Percentiles rank a stretch among this genome's conserved stretches.
Conservation (phyloP, 53 echinoderm and acorn worm species). For the Paracentrotus lividus region DNA sequence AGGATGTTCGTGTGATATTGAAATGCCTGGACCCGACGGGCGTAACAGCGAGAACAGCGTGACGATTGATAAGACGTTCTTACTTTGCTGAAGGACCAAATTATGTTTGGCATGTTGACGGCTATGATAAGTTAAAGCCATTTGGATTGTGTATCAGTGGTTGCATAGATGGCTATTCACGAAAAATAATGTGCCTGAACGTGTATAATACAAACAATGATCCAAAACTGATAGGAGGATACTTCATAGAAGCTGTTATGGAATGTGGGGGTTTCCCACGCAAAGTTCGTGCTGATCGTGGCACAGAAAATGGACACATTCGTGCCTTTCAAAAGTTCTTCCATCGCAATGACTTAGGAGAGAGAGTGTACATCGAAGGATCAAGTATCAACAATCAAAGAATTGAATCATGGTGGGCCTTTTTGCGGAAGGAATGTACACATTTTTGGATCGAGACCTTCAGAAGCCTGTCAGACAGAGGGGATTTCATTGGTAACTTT, state of each 20-base stretch:
- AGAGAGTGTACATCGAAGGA: slow-evolving; percentile 55
- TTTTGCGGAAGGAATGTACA: slow-evolving; percentile 62
- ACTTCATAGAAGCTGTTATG: slow-evolving; percentile 65
- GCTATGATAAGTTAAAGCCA: slow-evolving; percentile 78
- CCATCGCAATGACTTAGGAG: not conserved
- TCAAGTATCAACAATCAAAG: slow-evolving; percentile 72
- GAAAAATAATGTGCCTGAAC: slow-evolving; percentile 77
- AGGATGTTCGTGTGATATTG: slow-evolving; percentile 75
- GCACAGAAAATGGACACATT: slow-evolving; percentile 75
- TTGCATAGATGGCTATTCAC: slow-evolving; percentile 82
- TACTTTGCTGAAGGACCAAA: slow-evolving; percentile 78
- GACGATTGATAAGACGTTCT: slow-evolving; percentile 70
- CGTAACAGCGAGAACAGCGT: slow-evolving; percentile 62
- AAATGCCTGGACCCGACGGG: slow-evolving; percentile 72
- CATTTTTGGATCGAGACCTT: slow-evolving; percentile 79
- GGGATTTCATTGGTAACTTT: slow-evolving; percentile 72
- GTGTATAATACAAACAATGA: slow-evolving; percentile 78
- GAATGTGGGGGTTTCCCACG: slow-evolving; percentile 62
- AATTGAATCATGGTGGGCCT: slow-evolving; percentile 72
- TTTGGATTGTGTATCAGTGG: slow-evolving; percentile 78
- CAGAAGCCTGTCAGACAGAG: slow-evolving; percentile 56
- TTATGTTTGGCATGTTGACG: slow-evolving; percentile 76
- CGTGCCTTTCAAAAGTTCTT: slow-evolving; percentile 68
- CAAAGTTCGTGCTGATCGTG: slow-evolving; percentile 72
- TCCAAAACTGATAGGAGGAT: slow-evolving; percentile 69